A percentile compares a stretch with the other conserved stretches of the same genome.
phyloP scores from a whole-genome alignment of 2,113 vertebrate species.

The Promerops cafer region DNA sequence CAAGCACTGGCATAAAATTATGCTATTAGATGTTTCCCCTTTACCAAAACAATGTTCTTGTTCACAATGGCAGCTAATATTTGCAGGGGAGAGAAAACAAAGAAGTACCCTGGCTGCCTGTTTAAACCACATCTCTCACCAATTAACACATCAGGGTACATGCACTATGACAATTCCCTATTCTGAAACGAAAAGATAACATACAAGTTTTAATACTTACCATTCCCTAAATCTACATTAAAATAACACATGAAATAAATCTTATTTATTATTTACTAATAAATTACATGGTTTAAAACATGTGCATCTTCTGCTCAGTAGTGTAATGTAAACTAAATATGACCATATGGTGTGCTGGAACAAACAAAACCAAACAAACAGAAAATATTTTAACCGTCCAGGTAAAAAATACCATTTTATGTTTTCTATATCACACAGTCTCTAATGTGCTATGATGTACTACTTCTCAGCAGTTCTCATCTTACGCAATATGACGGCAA shows the following conservation, averaged over 20 bases:
- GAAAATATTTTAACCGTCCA: neutral
- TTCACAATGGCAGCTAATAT: neutral
- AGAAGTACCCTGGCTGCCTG: neutral
- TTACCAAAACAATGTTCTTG: neutral
- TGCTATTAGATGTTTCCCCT: neutral
- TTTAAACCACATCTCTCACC: neutral
- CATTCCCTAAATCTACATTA: neutral
- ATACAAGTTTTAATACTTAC: neutral
- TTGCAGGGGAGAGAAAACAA: neutral
- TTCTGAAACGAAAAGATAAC: neutral
- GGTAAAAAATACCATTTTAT: neutral
- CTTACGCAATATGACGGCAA: neutral
- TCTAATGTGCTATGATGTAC: neutral
- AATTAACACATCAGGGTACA: neutral
- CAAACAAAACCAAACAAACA: neutral
- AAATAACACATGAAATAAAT: neutral
- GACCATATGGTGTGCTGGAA: neutral
- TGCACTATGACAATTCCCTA: neutral
- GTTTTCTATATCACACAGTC: neutral
- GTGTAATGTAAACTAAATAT: fast-evolving
- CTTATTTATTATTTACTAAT: neutral
- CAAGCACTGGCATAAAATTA: neutral
- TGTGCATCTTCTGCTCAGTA: neutral
- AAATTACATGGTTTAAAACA: neutral
- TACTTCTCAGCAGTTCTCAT: neutral